Conservation (phyloP, 2,888 invertebrate genomes). For the Amblyjoppa fuscipennis region DNA sequence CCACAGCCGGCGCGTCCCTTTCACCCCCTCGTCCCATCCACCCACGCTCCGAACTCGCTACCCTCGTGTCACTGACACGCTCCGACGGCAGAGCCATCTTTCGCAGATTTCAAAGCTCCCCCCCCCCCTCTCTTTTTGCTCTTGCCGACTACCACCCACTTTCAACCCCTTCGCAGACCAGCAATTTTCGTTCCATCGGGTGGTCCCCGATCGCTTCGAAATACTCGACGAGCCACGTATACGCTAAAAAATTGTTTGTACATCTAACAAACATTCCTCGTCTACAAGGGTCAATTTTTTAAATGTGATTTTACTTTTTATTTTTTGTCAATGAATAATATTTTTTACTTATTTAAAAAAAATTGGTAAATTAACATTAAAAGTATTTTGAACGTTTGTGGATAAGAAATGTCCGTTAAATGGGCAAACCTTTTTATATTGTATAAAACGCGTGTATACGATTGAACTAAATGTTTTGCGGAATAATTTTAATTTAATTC, state of each 20-base stretch:
- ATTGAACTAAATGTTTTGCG: conserved; percentile 38
- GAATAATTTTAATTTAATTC: conserved; percentile 31
- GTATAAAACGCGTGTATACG: conserved; percentile 2
- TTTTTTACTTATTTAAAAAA: too few species aligned
- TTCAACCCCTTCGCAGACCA: conserved; percentile 21
- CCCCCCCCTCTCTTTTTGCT: conserved; percentile 10
- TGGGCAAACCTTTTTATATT: too few species aligned
- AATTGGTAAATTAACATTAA: too few species aligned
- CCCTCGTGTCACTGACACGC: conserved; percentile 49
- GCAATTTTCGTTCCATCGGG: conserved; percentile 51
- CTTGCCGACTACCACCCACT: conserved; percentile 13
- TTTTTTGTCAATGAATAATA: too few species aligned
- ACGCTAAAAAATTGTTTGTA: too few species aligned
- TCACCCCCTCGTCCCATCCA: conserved; percentile 31
- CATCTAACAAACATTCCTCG: too few species aligned
- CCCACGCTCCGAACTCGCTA: conserved; percentile 22
- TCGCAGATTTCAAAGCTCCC: conserved; percentile 51
- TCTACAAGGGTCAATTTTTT: too few species aligned
- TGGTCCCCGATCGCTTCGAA: conserved; percentile 40
- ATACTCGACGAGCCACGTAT: conserved; percentile 45
- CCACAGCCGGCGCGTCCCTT: conserved; percentile 37
- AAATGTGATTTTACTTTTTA: too few species aligned
- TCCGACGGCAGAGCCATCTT: conserved; percentile 66
- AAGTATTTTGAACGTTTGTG: too few species aligned
- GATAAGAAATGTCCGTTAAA: too few species aligned